Evolutionary conservation across 1,140 invertebrate species (phyloP).

Genomic region (Chrysoperla carnea): DNA sequence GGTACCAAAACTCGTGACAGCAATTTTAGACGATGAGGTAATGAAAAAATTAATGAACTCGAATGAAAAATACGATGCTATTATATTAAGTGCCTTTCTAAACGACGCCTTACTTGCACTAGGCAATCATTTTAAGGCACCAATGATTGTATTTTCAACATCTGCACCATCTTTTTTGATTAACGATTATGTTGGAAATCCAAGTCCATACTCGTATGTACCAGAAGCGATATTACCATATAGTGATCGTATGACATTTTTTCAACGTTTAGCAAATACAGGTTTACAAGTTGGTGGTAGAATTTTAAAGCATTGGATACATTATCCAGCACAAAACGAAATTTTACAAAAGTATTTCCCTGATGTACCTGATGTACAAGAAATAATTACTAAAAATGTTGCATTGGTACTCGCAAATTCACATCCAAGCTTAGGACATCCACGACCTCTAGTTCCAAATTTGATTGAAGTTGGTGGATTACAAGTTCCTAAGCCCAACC

Average conservation of each 20-base stretch:
- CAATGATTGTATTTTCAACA: background rate
- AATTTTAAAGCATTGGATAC: background rate
- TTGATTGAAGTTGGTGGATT: background rate
- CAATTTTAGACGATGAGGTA: too few relatives aligned
- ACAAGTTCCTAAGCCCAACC: background rate
- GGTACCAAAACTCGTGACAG: too few relatives aligned
- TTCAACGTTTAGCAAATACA: constrained; percentile 13
- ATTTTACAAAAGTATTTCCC: background rate
- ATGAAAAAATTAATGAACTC: background rate
- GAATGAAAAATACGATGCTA: background rate
- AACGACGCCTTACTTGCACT: background rate
- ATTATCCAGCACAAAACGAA: background rate
- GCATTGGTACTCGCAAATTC: constrained; percentile 12
- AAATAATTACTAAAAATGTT: background rate
- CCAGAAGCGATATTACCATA: constrained; percentile 10
- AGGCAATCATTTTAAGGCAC: background rate
- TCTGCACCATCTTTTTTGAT: background rate
- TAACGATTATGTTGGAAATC: constrained; percentile 11
- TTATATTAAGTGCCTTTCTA: background rate
- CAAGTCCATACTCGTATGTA: constrained; percentile 14
- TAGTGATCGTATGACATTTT: constrained; percentile 20
- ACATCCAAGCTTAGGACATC: constrained; percentile 12
- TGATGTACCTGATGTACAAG: background rate
- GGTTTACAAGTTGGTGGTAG: too few relatives aligned
- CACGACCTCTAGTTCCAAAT: constrained; percentile 12